Conservation (phyloP, 92 coral and sea anemone genomes). For the Siderastrea siderea region DNA sequence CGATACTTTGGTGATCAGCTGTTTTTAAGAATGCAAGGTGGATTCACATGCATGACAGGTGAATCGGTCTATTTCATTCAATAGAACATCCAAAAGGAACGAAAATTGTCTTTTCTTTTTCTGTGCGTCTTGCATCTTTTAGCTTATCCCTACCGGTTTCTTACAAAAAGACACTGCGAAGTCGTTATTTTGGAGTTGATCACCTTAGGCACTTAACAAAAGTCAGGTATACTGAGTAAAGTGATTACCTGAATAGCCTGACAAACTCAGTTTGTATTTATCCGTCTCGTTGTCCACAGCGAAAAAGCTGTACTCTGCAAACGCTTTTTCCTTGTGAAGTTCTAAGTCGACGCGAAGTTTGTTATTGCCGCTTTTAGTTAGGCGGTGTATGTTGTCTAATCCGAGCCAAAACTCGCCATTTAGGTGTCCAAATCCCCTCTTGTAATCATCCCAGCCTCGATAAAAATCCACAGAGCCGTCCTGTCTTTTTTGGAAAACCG, state of each 20-base stretch:
- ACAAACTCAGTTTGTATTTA: slow-evolving; percentile 11
- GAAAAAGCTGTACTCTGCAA: slow-evolving; percentile 9
- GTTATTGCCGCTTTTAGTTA: background rate
- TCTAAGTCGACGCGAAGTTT: slow-evolving; percentile 12
- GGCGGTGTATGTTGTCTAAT: background rate
- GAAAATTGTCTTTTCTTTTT: too few relatives aligned
- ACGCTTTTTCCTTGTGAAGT: background rate
- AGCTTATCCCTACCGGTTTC: too few relatives aligned
- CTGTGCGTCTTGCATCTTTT: too few relatives aligned
- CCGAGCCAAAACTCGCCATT: slow-evolving; percentile 4
- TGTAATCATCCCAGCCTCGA: slow-evolving; percentile 11
- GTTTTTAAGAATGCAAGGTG: too few relatives aligned
- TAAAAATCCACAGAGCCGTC: slow-evolving; percentile 10
- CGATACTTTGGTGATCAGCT: too few relatives aligned
- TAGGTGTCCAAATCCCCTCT: background rate
- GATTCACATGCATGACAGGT: too few relatives aligned
- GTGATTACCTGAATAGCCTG: slow-evolving; percentile 6
- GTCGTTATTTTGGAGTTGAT: background rate
- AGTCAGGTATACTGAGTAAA: background rate
- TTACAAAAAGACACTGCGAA: background rate
- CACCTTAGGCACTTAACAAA: background rate
- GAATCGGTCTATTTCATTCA: too few relatives aligned
- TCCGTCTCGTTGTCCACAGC: slow-evolving; percentile 10
- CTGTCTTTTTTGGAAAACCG: slow-evolving; percentile 2
- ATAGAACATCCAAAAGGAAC: too few relatives aligned